A percentile compares a stretch with the other conserved stretches of the same genome.
phyloP scores from a whole-genome alignment of 2,888 invertebrate species.

The Seira ritae region DNA sequence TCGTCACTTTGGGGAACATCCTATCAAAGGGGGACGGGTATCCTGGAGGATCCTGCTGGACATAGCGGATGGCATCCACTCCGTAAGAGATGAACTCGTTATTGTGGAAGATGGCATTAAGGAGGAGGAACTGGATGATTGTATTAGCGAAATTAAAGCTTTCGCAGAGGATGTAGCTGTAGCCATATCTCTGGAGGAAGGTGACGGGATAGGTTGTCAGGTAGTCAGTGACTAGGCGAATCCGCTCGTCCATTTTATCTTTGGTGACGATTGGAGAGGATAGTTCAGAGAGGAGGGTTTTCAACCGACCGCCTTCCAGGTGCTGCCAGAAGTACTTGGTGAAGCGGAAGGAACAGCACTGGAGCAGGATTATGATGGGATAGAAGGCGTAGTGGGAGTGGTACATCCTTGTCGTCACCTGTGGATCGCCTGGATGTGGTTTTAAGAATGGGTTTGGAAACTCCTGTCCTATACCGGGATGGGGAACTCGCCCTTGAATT shows the following conservation, averaged over 20 bases:
- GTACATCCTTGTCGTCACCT: background rate
- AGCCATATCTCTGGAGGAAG: constrained; percentile 20
- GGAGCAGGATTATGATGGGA: constrained; percentile 31
- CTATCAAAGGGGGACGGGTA: constrained; percentile 14
- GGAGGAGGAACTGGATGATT: constrained; percentile 20
- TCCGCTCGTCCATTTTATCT: background rate
- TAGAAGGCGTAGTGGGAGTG: constrained; percentile 36
- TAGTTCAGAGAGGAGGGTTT: constrained; percentile 28
- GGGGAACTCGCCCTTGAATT: background rate
- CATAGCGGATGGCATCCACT: background rate
- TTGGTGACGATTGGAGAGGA: background rate
- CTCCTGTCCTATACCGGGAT: background rate
- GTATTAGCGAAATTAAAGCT: constrained; percentile 12
- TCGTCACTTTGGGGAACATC: constrained; percentile 28
- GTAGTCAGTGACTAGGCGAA: constrained; percentile 11
- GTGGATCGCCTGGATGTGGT: constrained; percentile 21
- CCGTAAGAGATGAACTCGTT: constrained; percentile 26
- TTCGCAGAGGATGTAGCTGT: constrained; percentile 28
- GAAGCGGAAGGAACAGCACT: background rate
- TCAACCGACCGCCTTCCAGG: constrained; percentile 14
- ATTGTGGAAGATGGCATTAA: constrained; percentile 33
- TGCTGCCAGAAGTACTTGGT: constrained; percentile 18
- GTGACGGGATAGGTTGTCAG: constrained; percentile 1
- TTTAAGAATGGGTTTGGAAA: background rate
- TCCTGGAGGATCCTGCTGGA: background rate